Base-by-base conservation (phyloP, 2,113 vertebrate species). In the Psittacus erithacus region DNA sequence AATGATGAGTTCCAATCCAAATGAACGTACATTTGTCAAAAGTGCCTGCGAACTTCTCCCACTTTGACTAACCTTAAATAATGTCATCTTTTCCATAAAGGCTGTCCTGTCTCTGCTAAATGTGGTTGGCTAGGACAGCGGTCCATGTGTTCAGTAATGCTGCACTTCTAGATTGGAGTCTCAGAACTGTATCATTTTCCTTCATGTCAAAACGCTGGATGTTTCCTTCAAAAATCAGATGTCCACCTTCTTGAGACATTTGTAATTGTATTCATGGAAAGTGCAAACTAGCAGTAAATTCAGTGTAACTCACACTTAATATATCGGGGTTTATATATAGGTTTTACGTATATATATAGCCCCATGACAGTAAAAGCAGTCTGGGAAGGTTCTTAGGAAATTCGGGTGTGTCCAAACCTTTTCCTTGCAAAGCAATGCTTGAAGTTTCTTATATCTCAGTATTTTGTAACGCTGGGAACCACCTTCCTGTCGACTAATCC, bases 1-100 rank as follows among this genome's bases (percentile, higher is more conserved):
- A 38, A 2, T 12, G 17, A 47, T 13, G 43, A 22, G 4, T 81
- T 80, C 71, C 69, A 41, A 6, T 50, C 31, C 60, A 14, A 11
- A 28, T 46, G 49, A 59, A 73, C 1, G 0, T 28, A 18, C 9
- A 0, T 67, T 78, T 47, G 10, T 82, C 62, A n/a, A 5, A 87
- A 91, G 38, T 29, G 44, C 65, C 17, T 39, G 41, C 27, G 33
- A 82, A 6, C 35, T 67, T 62, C 33, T 90, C 46, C 31, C 50
- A 5, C 62, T 82, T 57, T 9, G 67, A 76, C 29, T 33, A 29
- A 23, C 22, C 31, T 53, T 53, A 13, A 74, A 77, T 63, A 15
- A 68, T 80, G 90, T 43, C 19, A 6, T n/a, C 52, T 75, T 67
- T 70, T 28, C 64, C 50, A 1, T 49, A 28, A 44, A 57, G 27